These are phyloP conservation scores for Mythimna pallens DNA, from an alignment of 2,888 invertebrate species.

Conservation along the genomic window DNA sequence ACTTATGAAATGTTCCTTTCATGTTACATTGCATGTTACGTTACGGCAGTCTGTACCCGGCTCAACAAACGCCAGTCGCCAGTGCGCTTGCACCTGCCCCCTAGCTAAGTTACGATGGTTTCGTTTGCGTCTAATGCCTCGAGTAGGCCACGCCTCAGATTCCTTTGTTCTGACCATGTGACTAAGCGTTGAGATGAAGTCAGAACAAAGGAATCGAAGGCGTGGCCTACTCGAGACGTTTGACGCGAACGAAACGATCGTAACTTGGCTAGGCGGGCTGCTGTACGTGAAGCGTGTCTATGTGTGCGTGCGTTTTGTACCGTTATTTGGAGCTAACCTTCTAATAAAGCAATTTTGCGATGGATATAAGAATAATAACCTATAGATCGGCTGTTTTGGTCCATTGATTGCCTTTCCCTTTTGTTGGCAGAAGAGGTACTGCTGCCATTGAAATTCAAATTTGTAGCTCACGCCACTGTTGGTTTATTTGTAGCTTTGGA, in stretches of 20 bases:
- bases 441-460: slow-evolving; percentile 66
- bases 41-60: too few species aligned
- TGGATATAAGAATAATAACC: slow-evolving; percentile 55
- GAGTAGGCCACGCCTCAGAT: too few species aligned
- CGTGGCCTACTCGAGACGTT: too few species aligned
- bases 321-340: not conserved
- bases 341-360: not conserved
- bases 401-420: slow-evolving; percentile 67
- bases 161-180: too few species aligned
- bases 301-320: not conserved
- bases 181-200: too few species aligned
- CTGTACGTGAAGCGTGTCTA: not conserved
- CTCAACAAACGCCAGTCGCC: not conserved
- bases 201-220: too few species aligned
- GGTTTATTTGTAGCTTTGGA: slow-evolving; percentile 45
- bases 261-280: too few species aligned
- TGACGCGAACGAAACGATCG: too few species aligned
- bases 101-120: too few species aligned
- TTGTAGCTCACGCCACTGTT: slow-evolving; percentile 38
- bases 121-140: too few species aligned
- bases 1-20: too few species aligned
- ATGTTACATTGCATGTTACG: too few species aligned
- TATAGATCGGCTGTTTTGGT: slow-evolving; percentile 66
- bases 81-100: not conserved
- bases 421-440: slow-evolving; percentile 50